Percentiles rank a stretch among this genome's conserved stretches.
Evolutionary conservation across 2,888 invertebrate species (phyloP).

Genomic region (Dasysyrphus tricinctus): DNA sequence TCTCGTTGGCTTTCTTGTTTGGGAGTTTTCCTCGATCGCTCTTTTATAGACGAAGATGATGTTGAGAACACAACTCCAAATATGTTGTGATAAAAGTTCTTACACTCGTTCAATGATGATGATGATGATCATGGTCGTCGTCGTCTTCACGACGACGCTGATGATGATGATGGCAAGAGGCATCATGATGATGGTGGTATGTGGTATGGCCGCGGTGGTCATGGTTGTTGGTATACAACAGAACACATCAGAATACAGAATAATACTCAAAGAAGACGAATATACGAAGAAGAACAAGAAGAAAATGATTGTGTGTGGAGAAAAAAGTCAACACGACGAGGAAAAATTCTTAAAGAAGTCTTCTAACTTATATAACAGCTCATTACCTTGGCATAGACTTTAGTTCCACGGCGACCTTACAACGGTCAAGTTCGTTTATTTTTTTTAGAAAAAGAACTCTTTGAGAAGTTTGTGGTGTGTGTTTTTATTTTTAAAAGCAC

Average conservation of each 20-base stretch:
- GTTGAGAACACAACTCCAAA: slow-evolving; percentile 66
- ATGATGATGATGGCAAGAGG: slow-evolving; percentile 63
- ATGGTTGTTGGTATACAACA: slow-evolving; percentile 70
- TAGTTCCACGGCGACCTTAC: slow-evolving; percentile 83
- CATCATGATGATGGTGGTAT: slow-evolving; percentile 60
- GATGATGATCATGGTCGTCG: slow-evolving; percentile 29
- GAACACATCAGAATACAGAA: slow-evolving; percentile 60
- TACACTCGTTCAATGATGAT: slow-evolving; percentile 48
- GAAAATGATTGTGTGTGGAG: slow-evolving; percentile 55
- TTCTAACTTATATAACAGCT: slow-evolving; percentile 84
- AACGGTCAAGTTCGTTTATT: slow-evolving; percentile 82
- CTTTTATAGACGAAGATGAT: slow-evolving; percentile 40
- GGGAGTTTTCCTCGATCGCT: slow-evolving; percentile 46
- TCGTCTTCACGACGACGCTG: slow-evolving; percentile 56
- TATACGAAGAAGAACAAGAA: slow-evolving; percentile 51
- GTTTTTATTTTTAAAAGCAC: slow-evolving; percentile 6
- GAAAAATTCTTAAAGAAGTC: slow-evolving; percentile 79
- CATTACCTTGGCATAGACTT: slow-evolving; percentile 83
- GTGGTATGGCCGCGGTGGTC: slow-evolving; percentile 71
- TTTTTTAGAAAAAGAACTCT: slow-evolving; percentile 41
- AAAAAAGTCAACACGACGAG: slow-evolving; percentile 73
- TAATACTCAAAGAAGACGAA: slow-evolving; percentile 40
- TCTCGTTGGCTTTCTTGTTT: slow-evolving; percentile 47
- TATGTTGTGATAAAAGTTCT: slow-evolving; percentile 69
- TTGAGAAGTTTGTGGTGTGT: slow-evolving; percentile 53